phyloP scores from a whole-genome alignment of 2,888 invertebrate genomes.

The Sesia apiformis region DNA sequence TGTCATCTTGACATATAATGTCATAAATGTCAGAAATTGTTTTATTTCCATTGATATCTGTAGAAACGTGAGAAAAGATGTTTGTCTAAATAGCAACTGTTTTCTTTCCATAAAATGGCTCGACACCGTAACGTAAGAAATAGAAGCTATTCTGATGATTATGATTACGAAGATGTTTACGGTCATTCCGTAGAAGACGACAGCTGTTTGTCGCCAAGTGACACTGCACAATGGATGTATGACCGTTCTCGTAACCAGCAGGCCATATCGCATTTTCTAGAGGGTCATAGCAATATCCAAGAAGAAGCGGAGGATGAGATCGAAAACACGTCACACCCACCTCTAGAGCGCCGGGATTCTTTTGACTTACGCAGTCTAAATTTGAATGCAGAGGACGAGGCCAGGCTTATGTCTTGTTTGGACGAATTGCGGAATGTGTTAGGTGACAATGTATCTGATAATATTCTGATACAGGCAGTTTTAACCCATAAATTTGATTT shows the following conservation, averaged over 20 bases:
- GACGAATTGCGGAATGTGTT: constrained; percentile 87
- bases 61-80: no score
- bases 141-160: constrained; percentile 91
- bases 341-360: constrained; percentile 53
- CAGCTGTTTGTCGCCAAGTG: constrained; percentile 91
- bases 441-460: constrained; percentile 84
- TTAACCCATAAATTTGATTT: constrained; percentile 82
- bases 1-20: no score
- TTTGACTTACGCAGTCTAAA: constrained; percentile 61
- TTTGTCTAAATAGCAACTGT: no score
- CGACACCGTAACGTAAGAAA: constrained; percentile 90
- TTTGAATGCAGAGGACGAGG: constrained; percentile 80
- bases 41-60: no score
- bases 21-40: no score
- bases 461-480: constrained; percentile 81
- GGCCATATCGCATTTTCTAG: constrained; percentile 84
- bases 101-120: constrained; percentile 77
- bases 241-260: constrained; percentile 84
- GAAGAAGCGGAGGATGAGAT: constrained; percentile 75
- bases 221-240: constrained; percentile 88
- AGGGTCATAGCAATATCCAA: constrained; percentile 82
- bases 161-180: constrained; percentile 93
- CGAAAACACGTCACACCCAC: constrained; percentile 23
- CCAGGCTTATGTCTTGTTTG: constrained; percentile 86
- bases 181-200: constrained; percentile 97